Evolutionary conservation across 1,140 invertebrate species (phyloP), one percentile per base, ranked within the genome.

Genomic region (Orchesella cincta): DNA sequence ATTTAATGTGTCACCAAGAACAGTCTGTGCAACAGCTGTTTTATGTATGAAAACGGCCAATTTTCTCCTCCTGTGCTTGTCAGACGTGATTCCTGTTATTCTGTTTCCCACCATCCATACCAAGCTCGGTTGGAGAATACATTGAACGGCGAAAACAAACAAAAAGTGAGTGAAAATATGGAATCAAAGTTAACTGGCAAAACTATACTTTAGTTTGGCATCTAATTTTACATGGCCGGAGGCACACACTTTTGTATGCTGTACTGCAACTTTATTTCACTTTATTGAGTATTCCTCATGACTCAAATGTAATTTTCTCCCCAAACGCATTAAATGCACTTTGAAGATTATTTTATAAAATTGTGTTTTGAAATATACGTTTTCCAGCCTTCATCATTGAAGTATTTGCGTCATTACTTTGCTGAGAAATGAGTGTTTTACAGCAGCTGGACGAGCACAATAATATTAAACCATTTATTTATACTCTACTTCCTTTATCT

Each of bases 1-100:
- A 82, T 82, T 82, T 82, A 80, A 80, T 82, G 79, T 82, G 79
- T 80, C 81, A 79, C 80, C 70, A 78, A 78, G 78, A 82, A 80
- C 79, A 76, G 78, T 28, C 28, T 76, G 78, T 80, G 79, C 78
- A 79, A 79, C 81, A 80, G 78, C 79, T 80, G 81, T 79, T 80
- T 79, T 82, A 77, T 82, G 77, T 76, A 82, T 76, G 75, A 80
- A 79, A 82, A 82, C 78, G 77, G 77, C 80, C 80, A 79, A 79
- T 79, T 81, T 82, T 76, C 77, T 79, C 64, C 29, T 51, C 52
- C 51, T 2, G 26, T 33, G 75, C 35, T 34, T 57, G 51, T 77
- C 74, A 77, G 73, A 80, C 76, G 74, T 78, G 77, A 78, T 78
- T 78, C 72, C 77, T 78, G 31, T 8, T 57, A 57, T 57, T 57